These are phyloP conservation scores for Pegea sp. DNA, from an alignment of 23 tunicate species.

Conservation along the genomic window DNA sequence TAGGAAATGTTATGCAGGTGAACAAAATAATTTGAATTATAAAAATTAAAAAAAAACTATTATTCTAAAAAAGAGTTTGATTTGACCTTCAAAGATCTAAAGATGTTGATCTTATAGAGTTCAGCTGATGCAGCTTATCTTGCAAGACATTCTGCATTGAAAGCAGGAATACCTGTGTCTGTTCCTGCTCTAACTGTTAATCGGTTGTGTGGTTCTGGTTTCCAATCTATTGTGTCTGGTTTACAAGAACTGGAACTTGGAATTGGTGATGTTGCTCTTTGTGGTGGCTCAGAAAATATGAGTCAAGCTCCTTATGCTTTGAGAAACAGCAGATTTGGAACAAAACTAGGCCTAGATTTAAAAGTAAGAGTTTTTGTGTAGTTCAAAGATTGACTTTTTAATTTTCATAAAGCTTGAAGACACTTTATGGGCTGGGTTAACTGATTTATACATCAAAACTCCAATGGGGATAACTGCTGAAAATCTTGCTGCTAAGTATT, in stretches of 20 bases:
- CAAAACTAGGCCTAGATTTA: conserved; percentile 72
- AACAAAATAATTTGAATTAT: neutral
- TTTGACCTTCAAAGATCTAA: neutral
- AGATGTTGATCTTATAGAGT: conserved; percentile 14
- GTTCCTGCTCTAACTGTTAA: conserved; percentile 90
- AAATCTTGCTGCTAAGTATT: conserved; percentile 77
- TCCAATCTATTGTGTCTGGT: conserved; percentile 71
- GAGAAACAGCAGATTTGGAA: conserved; percentile 68
- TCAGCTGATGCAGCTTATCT: conserved; percentile 95
- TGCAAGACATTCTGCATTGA: conserved; percentile 84
- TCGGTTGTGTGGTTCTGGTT: conserved; percentile 97
- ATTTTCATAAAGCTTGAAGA: conserved; percentile 39
- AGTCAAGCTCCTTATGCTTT: conserved; percentile 89
- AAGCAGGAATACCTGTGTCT: conserved; percentile 34
- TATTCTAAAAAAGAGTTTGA: neutral
- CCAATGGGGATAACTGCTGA: conserved; percentile 99
- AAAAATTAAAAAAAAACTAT: too few relatives aligned
- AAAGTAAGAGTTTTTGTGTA: too few relatives aligned
- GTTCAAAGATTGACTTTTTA: too few relatives aligned
- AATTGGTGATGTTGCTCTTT: conserved; percentile 44
- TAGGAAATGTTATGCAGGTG: conserved; percentile 99
- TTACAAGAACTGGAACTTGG: conserved; percentile 90
- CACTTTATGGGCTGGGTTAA: conserved; percentile 93
- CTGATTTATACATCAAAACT: conserved; percentile 66
- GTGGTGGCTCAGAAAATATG: conserved; percentile 98